Evolutionary conservation across 92 coral and sea anemone genomes (phyloP), one percentile per base, ranked within the genome.

Genomic region (Porites evermanni): DNA sequence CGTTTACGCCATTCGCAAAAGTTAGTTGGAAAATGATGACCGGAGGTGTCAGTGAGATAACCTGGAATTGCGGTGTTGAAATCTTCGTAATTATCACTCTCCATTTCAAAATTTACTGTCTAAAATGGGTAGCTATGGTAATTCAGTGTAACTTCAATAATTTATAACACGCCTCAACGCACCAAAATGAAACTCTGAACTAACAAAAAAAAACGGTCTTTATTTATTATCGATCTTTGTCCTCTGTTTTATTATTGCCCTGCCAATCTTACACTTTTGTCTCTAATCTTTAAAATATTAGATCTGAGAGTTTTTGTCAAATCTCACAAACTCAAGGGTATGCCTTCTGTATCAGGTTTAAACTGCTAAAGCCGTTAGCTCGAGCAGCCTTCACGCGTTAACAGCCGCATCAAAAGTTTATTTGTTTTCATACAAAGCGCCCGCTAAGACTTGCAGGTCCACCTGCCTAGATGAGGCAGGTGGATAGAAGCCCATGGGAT

Each of bases 71-170:
- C 38, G 47, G 69, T 58, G 76, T 59, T 70, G 67, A 81, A 72
- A 54, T 12, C 12, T 63, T 23, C 21, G 51, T 74, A 54, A 21
- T 38, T 8, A 80, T 70, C 19, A 18, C 63, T 19, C 53, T 21
- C 13, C 75, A 51, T 80, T 51, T 81, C 78, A 72, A 81, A 81
- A 67, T 24, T 24, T 18, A 21, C 72, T 38, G 78, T 29, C 10
- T 16, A 17, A 12, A 6, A 6, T 47, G 50, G 58, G 78, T 20
- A 73, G 32, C 63, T 50, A 73, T 73, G 63, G 60, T 3, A 12
- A 56, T 56, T 11, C 61, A 10, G 26, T 10, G 12, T 74, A 19
- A 56, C 64, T 51, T 74, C 10, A 74, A 51, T 74, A 18, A 74
- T 74, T n/a, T 56, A 56, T 56, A 11, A 56, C 13, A 56, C 12